Evolutionary conservation across 2,113 vertebrate genomes (phyloP).

Genomic region (Lonchura striata): DNA sequence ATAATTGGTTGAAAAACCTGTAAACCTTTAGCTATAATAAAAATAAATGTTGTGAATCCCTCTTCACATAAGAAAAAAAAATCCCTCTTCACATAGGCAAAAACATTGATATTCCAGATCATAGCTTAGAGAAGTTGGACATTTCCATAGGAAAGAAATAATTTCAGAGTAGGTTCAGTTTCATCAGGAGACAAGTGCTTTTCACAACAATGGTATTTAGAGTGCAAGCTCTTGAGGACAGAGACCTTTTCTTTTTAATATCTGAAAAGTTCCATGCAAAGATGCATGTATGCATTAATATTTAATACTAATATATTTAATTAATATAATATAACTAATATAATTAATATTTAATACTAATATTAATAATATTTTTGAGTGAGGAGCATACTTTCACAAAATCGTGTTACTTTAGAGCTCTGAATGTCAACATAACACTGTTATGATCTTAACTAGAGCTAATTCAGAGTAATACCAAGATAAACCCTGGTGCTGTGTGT

Average conservation of each 20-base stretch:
- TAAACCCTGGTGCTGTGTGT: accelerated
- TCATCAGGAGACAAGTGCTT: not conserved
- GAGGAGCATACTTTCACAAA: not conserved
- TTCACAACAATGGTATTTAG: conserved; percentile 50
- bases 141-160: not conserved
- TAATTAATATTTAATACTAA: conserved; percentile 57
- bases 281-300: conserved; percentile 37
- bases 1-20: not conserved
- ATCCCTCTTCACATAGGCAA: too few species aligned
- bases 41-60: not conserved
- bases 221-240: conserved; percentile 50
- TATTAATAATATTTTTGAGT: conserved; percentile 23
- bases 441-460: not conserved
- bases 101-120: not conserved
- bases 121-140: not conserved
- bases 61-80: not conserved
- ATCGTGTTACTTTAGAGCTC: not conserved
- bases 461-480: not conserved
- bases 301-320: too few species aligned
- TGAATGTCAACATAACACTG: not conserved
- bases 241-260: conserved; percentile 61
- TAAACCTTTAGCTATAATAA: not conserved
- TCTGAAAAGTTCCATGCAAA: conserved; percentile 49
- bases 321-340: too few species aligned
- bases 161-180: not conserved